These are phyloP conservation scores for Anthophora plumipes DNA, from an alignment of 2,888 invertebrate genomes.

Conservation along the genomic window DNA sequence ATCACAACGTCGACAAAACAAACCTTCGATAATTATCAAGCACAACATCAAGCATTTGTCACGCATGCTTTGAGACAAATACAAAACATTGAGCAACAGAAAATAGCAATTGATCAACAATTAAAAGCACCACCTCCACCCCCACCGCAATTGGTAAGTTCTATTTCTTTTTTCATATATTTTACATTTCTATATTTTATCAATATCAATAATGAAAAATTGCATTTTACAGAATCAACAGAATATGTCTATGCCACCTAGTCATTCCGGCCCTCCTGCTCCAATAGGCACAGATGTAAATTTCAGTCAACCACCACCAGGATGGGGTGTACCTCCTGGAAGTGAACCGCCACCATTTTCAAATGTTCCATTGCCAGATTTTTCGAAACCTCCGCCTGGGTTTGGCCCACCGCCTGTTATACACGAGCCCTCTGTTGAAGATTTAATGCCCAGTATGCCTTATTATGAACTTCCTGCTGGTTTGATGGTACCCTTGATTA, in stretches of 20 bases:
- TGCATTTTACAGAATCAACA: constrained; percentile 70
- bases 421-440: constrained; percentile 87
- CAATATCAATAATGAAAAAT: background rate
- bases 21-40: constrained; percentile 94
- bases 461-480: constrained; percentile 99
- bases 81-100: constrained; percentile 93
- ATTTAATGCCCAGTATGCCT: constrained; percentile 95
- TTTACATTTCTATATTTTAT: background rate
- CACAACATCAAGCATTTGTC: constrained; percentile 98
- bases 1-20: constrained; percentile 92
- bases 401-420: constrained; percentile 86
- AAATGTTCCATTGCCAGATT: constrained; percentile 88
- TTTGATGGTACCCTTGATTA: constrained; percentile 98
- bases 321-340: constrained; percentile 85
- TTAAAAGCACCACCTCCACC: constrained; percentile 85
- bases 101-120: constrained; percentile 88
- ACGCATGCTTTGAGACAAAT: constrained; percentile 96
- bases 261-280: constrained; percentile 77
- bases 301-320: constrained; percentile 87
- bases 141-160: constrained; percentile 79
- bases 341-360: constrained; percentile 79
- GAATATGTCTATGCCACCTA: constrained; percentile 78
- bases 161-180: background rate
- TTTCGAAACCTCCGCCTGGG: constrained; percentile 95
- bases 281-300: constrained; percentile 86